These are phyloP conservation scores for Leptoteleia sp. DNA, from an alignment of 1,140 invertebrate genomes.

Conservation along the genomic window DNA sequence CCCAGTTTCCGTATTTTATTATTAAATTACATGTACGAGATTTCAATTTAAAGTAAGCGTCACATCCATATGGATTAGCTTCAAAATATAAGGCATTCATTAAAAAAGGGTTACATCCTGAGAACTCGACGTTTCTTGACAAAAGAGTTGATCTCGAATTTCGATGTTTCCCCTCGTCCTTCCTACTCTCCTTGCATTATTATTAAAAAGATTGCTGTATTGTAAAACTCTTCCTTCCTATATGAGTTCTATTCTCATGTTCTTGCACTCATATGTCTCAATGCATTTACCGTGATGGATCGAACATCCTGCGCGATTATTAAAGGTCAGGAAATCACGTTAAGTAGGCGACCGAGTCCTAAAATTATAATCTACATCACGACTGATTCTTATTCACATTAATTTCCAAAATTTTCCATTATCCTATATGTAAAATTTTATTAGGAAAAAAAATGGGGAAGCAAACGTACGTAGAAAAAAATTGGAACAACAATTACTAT, in stretches of 20 bases:
- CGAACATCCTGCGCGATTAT: conserved; percentile 12
- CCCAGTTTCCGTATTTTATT: too few species aligned
- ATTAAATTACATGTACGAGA: too few species aligned
- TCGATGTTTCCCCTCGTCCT: conserved; percentile 50
- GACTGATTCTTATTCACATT: conserved; percentile 53
- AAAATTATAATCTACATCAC: conserved; percentile 34
- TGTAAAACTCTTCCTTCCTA: conserved; percentile 14
- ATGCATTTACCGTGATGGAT: conserved; percentile 3
- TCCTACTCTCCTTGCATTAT: conserved; percentile 23
- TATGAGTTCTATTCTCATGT: conserved; percentile 7
- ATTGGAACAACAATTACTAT: too few species aligned
- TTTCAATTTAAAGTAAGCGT: conserved; percentile 1
- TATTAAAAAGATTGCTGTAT: conserved; percentile 37
- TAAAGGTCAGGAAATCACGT: conserved; percentile 63
- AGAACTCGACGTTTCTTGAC: conserved; percentile 29
- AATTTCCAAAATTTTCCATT: too few species aligned
- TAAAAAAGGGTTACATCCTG: conserved; percentile 36
- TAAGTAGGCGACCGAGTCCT: conserved; percentile 70
- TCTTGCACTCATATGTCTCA: conserved; percentile 1
- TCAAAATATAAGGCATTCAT: conserved; percentile 31
- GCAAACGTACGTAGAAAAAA: too few species aligned
- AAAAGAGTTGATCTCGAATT: conserved; percentile 71
- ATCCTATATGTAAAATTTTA: too few species aligned
- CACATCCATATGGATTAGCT: conserved; percentile 2
- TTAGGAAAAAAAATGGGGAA: too few species aligned